Base-by-base conservation (phyloP, 2,797 vertebrate species). In the Poecilia gillii region DNA sequence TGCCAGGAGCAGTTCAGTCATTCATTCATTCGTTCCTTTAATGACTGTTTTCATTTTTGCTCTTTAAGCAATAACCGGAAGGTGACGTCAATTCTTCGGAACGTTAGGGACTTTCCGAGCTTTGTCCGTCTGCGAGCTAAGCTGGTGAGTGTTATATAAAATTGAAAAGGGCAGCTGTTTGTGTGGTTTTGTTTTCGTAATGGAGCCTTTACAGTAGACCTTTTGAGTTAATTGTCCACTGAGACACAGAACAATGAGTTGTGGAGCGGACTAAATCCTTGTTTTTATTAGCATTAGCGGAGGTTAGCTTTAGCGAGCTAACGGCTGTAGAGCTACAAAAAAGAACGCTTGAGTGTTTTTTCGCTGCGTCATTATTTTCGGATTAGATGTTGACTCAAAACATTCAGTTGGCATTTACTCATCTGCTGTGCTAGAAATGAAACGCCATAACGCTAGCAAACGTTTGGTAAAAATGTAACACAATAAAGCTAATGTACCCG, bases 271-370 rank as follows among this genome's bases (percentile, higher is more conserved):
- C 16, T 23, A 16, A 74, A 73, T 25, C 77, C 43, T 0, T 1
- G 9, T 62, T 4, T 41, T 0, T 18, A 2, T 47, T 46, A 36
- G 64, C 73, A 4, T 79, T 80, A 80, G 25, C 81, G 7, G 16
- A 0, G 1, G 72, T 71, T 83, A 83, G 83, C 81, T 13, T 80
- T 55, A 86, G 84, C 83, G 51, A 41, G 88, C 83, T 82, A 86
- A 70, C 25, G 20, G 2, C 43, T 7, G 46, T 7, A 23, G 43
- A 43, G 20, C 7, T 46, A n/a, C 43, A 3, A 23, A n/a, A 20
- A 33, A 20, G 6, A 11, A 47, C 39, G 49, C 46, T 33, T 9
- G 28, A 25, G 9, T 1, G 6, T 11, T 9, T 4, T 46, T 46
- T 46, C 33, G 14, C 5, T 25, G 23, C 9, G 39, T 33, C 36